Conservation (phyloP, 2,113 vertebrate genomes). For the Asarcornis scutulata region DNA sequence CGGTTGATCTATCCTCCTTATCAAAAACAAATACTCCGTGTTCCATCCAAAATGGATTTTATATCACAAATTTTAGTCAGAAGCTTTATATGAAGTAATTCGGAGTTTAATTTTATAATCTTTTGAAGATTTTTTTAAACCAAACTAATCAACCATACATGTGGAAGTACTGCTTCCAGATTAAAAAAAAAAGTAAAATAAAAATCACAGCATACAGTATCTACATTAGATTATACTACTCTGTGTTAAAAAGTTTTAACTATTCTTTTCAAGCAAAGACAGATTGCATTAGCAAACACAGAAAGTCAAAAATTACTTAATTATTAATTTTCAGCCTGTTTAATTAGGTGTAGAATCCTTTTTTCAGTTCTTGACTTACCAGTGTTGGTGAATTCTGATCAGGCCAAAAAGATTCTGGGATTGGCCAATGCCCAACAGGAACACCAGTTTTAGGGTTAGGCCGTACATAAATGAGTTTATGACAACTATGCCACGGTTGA, state of each 20-base stretch:
- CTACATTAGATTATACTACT: not conserved
- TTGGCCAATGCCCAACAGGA: slow-evolving; percentile 87
- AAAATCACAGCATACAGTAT: not conserved
- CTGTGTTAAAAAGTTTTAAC: not conserved
- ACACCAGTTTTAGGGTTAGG: slow-evolving; percentile 86
- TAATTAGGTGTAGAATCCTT: not conserved
- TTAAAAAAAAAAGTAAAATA: not conserved
- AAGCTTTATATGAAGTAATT: not conserved
- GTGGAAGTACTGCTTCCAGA: not conserved
- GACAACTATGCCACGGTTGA: slow-evolving; percentile 85
- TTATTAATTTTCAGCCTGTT: not conserved
- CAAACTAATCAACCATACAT: not conserved
- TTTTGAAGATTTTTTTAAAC: not conserved
- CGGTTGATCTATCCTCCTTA: not conserved
- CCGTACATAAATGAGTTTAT: slow-evolving; percentile 86
- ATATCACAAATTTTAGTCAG: not conserved
- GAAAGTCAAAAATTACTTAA: not conserved
- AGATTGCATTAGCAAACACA: not conserved
- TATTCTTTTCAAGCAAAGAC: not conserved
- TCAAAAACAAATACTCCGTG: not conserved
- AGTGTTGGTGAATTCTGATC: slow-evolving; percentile 86
- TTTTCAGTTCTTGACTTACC: slow-evolving; percentile 75
- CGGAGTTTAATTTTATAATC: not conserved
- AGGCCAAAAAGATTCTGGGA: slow-evolving; percentile 87
- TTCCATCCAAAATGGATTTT: not conserved